Evolutionary conservation across 2,113 vertebrate genomes (phyloP).

Genomic region (Leptobrachium leishanense): DNA sequence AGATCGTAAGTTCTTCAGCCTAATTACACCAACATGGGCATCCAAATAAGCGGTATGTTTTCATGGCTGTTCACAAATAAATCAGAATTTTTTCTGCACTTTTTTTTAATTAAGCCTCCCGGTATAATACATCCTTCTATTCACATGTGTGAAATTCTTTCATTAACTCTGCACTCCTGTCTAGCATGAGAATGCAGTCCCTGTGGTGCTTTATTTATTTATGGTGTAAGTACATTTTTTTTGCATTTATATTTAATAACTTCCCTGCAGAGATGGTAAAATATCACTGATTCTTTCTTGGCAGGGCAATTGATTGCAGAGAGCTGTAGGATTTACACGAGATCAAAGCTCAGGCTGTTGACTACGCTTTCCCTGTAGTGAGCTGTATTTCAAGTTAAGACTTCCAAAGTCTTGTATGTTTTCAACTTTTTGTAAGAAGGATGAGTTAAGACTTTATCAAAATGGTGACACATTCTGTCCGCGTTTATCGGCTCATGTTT

Average conservation of each 20-base stretch:
- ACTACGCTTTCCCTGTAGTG: slow-evolving; percentile 39
- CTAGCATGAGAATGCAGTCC: slow-evolving; percentile 45
- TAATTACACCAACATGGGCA: not conserved
- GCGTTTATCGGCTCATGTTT: not conserved
- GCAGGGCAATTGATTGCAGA: slow-evolving; percentile 48
- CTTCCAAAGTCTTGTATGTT: slow-evolving; percentile 35
- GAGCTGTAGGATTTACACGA: slow-evolving; percentile 42
- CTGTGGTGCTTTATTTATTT: slow-evolving; percentile 46
- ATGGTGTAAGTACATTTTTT: slow-evolving; percentile 47
- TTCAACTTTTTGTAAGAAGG: slow-evolving; percentile 26
- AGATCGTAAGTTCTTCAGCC: not conserved
- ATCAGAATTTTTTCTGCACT: not conserved
- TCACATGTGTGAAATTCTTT: slow-evolving; percentile 38
- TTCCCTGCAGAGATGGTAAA: slow-evolving; percentile 48
- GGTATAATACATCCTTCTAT: slow-evolving; percentile 37
- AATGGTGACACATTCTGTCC: slow-evolving; percentile 2
- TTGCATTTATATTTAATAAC: slow-evolving; percentile 50
- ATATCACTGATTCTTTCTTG: slow-evolving; percentile 49
- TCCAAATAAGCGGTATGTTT: not conserved
- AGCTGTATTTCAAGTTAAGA: slow-evolving; percentile 40
- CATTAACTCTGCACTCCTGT: slow-evolving; percentile 33
- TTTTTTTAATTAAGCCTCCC: slow-evolving; percentile 39
- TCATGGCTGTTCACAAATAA: slow-evolving; percentile 25
- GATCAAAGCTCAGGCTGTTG: slow-evolving; percentile 47
- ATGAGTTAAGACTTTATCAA: slow-evolving; percentile 22